phyloP scores from a whole-genome alignment of 2,888 invertebrate genomes.

The Eupsilia transversa region DNA sequence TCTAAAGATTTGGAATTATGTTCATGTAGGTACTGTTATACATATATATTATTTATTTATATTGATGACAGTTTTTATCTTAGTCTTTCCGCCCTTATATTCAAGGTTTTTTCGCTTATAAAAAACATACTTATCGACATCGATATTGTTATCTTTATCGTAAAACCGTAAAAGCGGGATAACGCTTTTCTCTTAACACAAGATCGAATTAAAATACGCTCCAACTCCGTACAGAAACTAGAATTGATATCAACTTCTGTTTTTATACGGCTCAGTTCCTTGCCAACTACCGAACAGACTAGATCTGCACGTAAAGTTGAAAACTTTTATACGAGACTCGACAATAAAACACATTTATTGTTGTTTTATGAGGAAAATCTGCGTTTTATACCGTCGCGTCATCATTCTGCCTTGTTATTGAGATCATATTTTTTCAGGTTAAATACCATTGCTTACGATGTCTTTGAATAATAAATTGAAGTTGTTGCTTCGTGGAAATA shows the following conservation, averaged over 20 bases:
- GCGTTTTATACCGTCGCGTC: constrained; percentile 62
- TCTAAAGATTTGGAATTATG: neutral
- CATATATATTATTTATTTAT: too few species aligned
- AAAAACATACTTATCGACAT: too few species aligned
- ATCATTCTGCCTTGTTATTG: constrained; percentile 29
- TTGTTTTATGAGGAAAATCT: constrained; percentile 69
- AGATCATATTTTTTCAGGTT: constrained; percentile 45
- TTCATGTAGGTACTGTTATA: neutral
- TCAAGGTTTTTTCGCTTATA: too few species aligned
- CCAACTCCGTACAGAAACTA: constrained; percentile 46
- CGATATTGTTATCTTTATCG: neutral
- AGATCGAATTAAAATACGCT: constrained; percentile 44
- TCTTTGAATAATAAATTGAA: constrained; percentile 15
- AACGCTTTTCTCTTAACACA: neutral
- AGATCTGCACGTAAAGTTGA: constrained; percentile 60
- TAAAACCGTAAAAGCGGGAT: neutral
- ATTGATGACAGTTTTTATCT: too few species aligned
- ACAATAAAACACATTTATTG: constrained; percentile 70
- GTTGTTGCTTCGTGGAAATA: neutral
- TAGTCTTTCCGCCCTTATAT: too few species aligned
- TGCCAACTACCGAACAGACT: constrained; percentile 63
- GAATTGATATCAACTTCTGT: constrained; percentile 62
- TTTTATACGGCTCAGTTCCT: constrained; percentile 60
- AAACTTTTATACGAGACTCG: constrained; percentile 66
- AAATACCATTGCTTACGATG: neutral